phyloP scores from a whole-genome alignment of 2,888 invertebrate species.

The Leucophenga montana region DNA sequence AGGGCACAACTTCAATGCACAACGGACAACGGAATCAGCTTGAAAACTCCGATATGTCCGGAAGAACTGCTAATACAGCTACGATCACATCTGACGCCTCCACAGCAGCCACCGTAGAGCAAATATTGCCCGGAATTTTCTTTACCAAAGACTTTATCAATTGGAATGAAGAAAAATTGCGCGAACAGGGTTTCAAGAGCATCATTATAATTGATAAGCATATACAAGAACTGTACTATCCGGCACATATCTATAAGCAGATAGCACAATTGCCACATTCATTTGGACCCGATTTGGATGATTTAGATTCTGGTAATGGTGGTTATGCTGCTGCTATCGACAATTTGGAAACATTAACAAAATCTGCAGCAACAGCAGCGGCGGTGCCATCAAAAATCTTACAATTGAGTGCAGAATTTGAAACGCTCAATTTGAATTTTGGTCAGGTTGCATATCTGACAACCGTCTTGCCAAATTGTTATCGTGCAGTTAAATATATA shows the following conservation, averaged over 20 bases:
- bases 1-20: too few relatives aligned
- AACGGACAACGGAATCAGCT: too few relatives aligned
- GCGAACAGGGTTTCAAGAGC: slow-evolving; percentile 59
- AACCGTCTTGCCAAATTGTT: slow-evolving; percentile 65
- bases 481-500: slow-evolving; percentile 63
- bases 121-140: slow-evolving; percentile 60
- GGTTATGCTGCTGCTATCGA: slow-evolving; percentile 38
- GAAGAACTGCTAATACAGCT: neutral
- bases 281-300: slow-evolving; percentile 27
- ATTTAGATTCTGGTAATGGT: slow-evolving; percentile 21
- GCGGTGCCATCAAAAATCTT: neutral
- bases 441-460: slow-evolving; percentile 62
- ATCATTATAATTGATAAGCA: slow-evolving; percentile 64
- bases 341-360: slow-evolving; percentile 29
- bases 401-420: slow-evolving; percentile 51
- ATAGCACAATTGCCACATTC: slow-evolving; percentile 23
- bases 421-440: slow-evolving; percentile 63
- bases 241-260: slow-evolving; percentile 40
- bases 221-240: slow-evolving; percentile 56
- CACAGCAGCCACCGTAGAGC: neutral
- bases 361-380: neutral
- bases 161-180: slow-evolving; percentile 58
- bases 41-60: too few relatives aligned
- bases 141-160: slow-evolving; percentile 55
- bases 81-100: neutral